phyloP scores from a whole-genome alignment of 2,113 vertebrate species.

The Aegithalos caudatus region DNA sequence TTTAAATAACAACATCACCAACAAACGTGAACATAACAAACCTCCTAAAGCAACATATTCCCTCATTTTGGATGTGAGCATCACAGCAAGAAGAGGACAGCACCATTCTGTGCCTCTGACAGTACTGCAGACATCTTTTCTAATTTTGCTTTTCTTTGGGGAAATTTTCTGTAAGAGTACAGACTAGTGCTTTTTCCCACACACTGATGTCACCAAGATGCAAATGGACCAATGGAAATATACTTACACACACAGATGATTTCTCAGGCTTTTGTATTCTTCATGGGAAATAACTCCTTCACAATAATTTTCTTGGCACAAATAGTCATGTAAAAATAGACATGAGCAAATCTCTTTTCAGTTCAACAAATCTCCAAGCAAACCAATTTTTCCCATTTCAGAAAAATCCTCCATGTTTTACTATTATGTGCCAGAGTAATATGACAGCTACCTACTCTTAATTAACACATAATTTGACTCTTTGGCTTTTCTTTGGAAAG shows the following conservation, averaged over 20 bases:
- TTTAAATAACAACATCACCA: neutral
- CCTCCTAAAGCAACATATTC: neutral
- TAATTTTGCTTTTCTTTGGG: neutral
- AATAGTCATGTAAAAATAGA: neutral
- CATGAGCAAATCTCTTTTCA: neutral
- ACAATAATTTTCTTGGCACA: neutral
- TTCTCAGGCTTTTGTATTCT: neutral
- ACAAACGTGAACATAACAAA: neutral
- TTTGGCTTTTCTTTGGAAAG: neutral
- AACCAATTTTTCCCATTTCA: neutral
- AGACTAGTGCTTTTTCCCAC: neutral
- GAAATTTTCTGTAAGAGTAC: neutral
- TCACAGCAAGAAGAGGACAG: neutral
- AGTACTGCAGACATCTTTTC: neutral
- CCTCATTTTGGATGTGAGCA: neutral
- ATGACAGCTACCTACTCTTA: neutral
- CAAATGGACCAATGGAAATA: neutral
- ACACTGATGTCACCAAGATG: neutral
- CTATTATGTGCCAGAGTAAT: neutral
- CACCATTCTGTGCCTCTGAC: neutral
- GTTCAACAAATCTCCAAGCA: neutral
- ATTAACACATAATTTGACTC: neutral
- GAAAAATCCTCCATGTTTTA: neutral
- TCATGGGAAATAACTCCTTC: neutral
- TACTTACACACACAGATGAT: neutral